phyloP scores from a whole-genome alignment of 2,888 invertebrate species.

The Pardosa pseudoannulata region DNA sequence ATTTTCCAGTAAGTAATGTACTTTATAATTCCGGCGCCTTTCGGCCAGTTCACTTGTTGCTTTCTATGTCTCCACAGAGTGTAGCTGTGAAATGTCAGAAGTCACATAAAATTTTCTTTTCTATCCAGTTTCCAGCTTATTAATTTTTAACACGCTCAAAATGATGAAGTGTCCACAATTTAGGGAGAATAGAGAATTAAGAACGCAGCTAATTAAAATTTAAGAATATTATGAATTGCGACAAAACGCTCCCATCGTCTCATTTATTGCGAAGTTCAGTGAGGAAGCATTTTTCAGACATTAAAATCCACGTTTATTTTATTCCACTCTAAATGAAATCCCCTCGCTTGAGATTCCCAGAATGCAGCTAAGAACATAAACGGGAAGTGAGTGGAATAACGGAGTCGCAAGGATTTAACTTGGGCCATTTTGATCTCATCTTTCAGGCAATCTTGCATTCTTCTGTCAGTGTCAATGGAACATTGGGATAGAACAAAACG shows the following conservation, averaged over 20 bases:
- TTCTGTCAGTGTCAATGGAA: conserved; percentile 43
- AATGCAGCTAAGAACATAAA: conserved; percentile 25
- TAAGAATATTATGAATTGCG: background rate
- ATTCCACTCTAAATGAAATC: background rate
- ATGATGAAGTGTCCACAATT: background rate
- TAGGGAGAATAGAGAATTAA: background rate
- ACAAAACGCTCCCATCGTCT: background rate
- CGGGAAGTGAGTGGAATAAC: conserved; percentile 35
- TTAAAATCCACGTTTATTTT: background rate
- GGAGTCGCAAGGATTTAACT: conserved; percentile 2
- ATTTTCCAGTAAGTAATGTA: too few species aligned
- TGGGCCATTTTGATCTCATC: conserved; percentile 27
- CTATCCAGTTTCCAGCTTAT: background rate
- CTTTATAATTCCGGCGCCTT: too few species aligned
- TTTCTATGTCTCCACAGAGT: background rate
- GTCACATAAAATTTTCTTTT: background rate
- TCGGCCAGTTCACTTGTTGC: too few species aligned
- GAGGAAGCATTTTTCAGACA: background rate
- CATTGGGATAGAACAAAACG: conserved; percentile 27
- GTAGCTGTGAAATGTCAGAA: background rate
- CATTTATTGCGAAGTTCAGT: background rate
- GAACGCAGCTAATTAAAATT: background rate
- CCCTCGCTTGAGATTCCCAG: background rate
- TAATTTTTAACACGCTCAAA: background rate
- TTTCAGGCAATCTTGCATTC: conserved; percentile 30